Base-by-base conservation (phyloP, 2,888 invertebrate species). In the Apoda limacodes region DNA sequence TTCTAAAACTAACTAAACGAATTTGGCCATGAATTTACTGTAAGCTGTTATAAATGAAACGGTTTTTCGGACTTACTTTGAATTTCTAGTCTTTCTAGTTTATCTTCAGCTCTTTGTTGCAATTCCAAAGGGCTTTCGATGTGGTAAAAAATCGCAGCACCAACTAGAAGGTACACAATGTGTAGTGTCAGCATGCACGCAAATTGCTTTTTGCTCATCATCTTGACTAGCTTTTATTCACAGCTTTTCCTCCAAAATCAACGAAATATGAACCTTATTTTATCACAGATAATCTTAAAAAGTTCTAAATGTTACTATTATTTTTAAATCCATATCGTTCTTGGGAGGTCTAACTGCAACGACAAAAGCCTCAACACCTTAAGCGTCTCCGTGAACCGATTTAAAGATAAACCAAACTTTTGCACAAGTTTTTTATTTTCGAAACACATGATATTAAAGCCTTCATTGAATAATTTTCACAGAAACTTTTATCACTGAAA, bases 121-220 rank as follows among this genome's bases (percentile, higher is more conserved):
- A 83, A 65, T 68, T 93, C 93, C 50, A 88, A 67, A 17, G 83
- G 84, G 52, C 88, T 87, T 72, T 94, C 93, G 48, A 93, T 88
- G 55, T 88, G 86, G 71, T 91, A 90, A 66, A 93, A 94, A 48
- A 93, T 88, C 40, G 87, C 88, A n/a, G 93, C 93, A 6, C 93
- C 94, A 36, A 93, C 83, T 50, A 92, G 72, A 44, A 92, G 71
- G 59, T 92, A 92, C 36, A 86, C 84, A 35, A 91, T 83, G 56
- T 91, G 92, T 48, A 91, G 83, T 46, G 88, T 82, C 47, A 90
- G 80, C 71, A 92, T 82, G 45, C 88, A 86, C 42, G 90, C 82
- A 83, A 90, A 86, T 76, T 92, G 89, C 82, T 86, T 89, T 60
- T 88, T 89, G 63, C 90, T 88, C 91, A 92, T 92, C 82, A 83